Base-by-base conservation (phyloP, 2,888 invertebrate genomes). In the Rhaphigaster nebulosa region DNA sequence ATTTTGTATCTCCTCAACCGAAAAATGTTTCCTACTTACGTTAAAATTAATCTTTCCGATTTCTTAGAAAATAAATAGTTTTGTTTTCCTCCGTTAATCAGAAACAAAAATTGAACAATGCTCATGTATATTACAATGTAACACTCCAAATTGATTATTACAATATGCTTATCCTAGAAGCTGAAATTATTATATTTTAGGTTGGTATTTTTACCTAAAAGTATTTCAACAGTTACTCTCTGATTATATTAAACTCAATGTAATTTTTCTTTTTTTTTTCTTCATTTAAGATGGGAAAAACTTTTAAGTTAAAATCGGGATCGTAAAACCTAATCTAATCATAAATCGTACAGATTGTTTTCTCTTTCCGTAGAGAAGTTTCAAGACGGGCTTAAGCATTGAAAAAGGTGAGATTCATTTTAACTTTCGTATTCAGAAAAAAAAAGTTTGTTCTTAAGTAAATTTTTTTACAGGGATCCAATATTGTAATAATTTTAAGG, bases 301-400 rank as follows among this genome's bases (percentile, higher is more conserved):
- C 18, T 70, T 70, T 70, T 70, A 70, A 70, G 70, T 34, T 34
- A 70, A 20, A 70, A 20, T 70, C 20, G 13, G 70, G 18, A 15
- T 34, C 29, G 65, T 18, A 29, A 65, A 65, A 65, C 29, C 65
- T 65, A 70, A 70, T 70, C 34, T 70, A 34, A 70, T 0, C 70
- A 70, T 70, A 70, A 70, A 70, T 34, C 70, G 70, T 34, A 20
- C 70, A 34, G 70, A 70, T 70, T 70, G 34, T 34, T 70, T 70
- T 70, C 70, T 70, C 34, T 34, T 34, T 34, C 70, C 70, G 70
- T 70, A 34, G 70, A 38, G 8, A 70, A 70, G 70, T 70, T 70
- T 70, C 34, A 29, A 34, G 70, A 70, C 23, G 20, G 10, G 34
- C 70, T 70, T 70, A 70, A 38, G 34, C 70, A 34, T 70, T 70